Conservation (phyloP, 2,888 invertebrate genomes). For the Cenopis cana region DNA sequence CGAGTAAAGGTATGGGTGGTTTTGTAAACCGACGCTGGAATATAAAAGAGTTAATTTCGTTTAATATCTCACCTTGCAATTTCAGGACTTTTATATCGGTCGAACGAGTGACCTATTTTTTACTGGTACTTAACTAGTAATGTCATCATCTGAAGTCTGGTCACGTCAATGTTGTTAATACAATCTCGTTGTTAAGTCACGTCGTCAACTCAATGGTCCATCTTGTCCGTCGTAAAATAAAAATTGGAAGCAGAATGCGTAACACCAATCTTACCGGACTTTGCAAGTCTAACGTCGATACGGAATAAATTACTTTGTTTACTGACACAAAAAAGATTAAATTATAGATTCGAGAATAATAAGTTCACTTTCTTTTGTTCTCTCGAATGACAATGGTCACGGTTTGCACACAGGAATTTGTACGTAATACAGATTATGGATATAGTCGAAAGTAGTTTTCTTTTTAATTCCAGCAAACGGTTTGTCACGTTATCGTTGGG, state of each 20-base stretch:
- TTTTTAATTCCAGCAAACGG: constrained; percentile 47
- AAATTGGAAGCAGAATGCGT: constrained; percentile 22
- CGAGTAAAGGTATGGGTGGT: constrained; percentile 82
- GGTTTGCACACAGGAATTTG: constrained; percentile 29
- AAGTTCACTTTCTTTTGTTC: constrained; percentile 42
- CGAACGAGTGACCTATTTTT: neutral
- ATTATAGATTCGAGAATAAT: constrained; percentile 24
- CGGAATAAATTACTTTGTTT: constrained; percentile 27
- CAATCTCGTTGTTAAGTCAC: constrained; percentile 11
- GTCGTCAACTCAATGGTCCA: constrained; percentile 16
- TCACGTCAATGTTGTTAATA: constrained; percentile 26
- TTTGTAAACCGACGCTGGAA: constrained; percentile 82
- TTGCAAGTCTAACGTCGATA: constrained; percentile 22
- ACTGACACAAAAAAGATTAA: constrained; percentile 29
- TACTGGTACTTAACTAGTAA: constrained; percentile 27
- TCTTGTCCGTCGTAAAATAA: constrained; percentile 28
- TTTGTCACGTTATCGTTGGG: constrained; percentile 44
- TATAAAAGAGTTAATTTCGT: constrained; percentile 63
- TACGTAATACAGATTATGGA: constrained; percentile 28
- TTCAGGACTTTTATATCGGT: neutral
- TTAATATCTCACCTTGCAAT: neutral
- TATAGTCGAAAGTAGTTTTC: constrained; percentile 36
- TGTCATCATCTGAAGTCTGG: constrained; percentile 22
- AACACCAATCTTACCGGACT: constrained; percentile 23
- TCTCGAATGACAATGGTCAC: constrained; percentile 42